These are phyloP conservation scores for Paramormyrops hopkinsi DNA, from an alignment of 2,797 vertebrate species.

Conservation along the genomic window DNA sequence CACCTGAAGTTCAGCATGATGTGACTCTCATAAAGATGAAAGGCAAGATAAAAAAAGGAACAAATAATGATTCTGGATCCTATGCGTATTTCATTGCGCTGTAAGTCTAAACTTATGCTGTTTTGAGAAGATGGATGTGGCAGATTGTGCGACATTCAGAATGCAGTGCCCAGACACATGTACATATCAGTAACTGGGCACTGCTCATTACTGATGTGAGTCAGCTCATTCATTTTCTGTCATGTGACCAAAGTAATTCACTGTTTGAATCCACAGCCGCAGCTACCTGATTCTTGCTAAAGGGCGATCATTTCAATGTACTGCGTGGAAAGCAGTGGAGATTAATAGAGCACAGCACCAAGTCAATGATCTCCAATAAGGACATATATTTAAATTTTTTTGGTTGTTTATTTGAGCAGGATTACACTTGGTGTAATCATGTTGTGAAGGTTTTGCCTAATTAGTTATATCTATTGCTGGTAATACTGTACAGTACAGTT, in stretches of 20 bases:
- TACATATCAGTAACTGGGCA: not conserved
- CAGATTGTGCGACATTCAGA: not conserved
- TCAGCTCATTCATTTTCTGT: not conserved
- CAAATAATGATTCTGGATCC: not conserved
- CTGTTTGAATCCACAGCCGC: not conserved
- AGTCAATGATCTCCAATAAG: not conserved
- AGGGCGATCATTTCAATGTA: not conserved
- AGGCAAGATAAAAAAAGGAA: not conserved
- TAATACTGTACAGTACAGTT: not conserved
- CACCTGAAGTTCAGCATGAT: not conserved
- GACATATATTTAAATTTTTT: not conserved
- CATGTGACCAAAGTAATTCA: not conserved
- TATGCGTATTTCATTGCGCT: not conserved
- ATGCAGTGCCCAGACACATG: not conserved
- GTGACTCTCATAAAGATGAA: not conserved
- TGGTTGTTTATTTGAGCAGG: not conserved
- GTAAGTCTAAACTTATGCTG: not conserved
- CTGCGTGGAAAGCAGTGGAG: not conserved
- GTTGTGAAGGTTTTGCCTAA: not conserved
- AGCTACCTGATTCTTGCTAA: not conserved
- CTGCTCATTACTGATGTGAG: not conserved
- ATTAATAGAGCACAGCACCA: not conserved
- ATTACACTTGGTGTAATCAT: not conserved
- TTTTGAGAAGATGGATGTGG: not conserved
- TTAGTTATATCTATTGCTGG: not conserved